A percentile compares a stretch with the other conserved stretches of the same genome.
Evolutionary conservation across 2,888 invertebrate genomes (phyloP).

Genomic region (Brenthis hecate): DNA sequence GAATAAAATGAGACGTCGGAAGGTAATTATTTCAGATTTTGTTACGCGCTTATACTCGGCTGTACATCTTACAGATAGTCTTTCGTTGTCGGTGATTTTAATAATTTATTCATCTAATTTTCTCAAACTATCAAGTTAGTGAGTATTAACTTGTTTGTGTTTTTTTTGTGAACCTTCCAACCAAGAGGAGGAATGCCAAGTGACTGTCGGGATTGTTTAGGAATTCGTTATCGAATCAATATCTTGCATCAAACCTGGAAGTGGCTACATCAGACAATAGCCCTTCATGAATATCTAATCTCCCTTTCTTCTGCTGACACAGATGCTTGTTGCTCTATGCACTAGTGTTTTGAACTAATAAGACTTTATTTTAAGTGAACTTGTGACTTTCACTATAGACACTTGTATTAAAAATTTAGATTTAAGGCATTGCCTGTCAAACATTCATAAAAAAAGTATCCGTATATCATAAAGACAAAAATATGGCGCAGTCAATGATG

Average conservation of each 20-base stretch:
- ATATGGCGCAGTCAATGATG: conserved; percentile 77
- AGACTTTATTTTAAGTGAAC: conserved; percentile 44
- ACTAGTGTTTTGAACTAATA: conserved; percentile 58
- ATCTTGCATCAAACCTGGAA: conserved; percentile 96
- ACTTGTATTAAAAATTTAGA: conserved; percentile 55
- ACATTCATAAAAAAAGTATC: conserved; percentile 79
- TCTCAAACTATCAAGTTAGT: conserved; percentile 45
- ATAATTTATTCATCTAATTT: conserved; percentile 40
- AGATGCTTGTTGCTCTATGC: conserved; percentile 71
- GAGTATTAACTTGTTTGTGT: conserved; percentile 60
- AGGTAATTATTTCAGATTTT: conserved; percentile 67
- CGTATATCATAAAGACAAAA: conserved; percentile 48
- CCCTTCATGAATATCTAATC: conserved; percentile 93
- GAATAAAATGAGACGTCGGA: conserved; percentile 75
- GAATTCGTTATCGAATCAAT: conserved; percentile 93
- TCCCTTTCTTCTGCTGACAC: conserved; percentile 89
- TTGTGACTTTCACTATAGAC: conserved; percentile 11
- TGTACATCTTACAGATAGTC: conserved; percentile 40
- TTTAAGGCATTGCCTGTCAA: conserved; percentile 55
- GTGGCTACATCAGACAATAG: conserved; percentile 96
- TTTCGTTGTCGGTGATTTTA: conserved; percentile 34
- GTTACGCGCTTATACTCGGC: conserved; percentile 56
- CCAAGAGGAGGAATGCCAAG: conserved; percentile 84
- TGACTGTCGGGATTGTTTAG: conserved; percentile 91
- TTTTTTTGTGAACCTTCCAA: conserved; percentile 75